A percentile compares a stretch with the other conserved stretches of the same genome.
These are phyloP conservation scores for Leptopilina syphax DNA, from an alignment of 2,888 invertebrate species.

Conservation along the genomic window DNA sequence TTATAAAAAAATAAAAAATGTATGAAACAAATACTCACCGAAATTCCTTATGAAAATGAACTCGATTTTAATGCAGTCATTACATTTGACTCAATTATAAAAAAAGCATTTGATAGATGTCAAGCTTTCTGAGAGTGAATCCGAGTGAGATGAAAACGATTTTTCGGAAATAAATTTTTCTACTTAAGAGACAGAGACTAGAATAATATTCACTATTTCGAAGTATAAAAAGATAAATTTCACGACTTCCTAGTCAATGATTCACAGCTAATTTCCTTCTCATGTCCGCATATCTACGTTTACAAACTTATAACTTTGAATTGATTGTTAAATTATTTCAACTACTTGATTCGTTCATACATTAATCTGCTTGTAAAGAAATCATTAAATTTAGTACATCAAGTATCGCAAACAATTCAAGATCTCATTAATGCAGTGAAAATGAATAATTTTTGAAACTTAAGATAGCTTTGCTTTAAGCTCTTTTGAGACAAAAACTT, in stretches of 20 bases:
- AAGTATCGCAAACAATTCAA: constrained; percentile 1
- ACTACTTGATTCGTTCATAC: background rate
- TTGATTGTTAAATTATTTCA: background rate
- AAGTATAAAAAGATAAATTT: background rate
- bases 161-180: background rate
- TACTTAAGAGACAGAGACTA: constrained; percentile 7
- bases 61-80: constrained; percentile 2
- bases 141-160: background rate
- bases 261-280: constrained; percentile 3
- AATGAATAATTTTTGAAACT: too few relatives aligned
- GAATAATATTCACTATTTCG: background rate
- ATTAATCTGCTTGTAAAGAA: constrained; percentile 13
- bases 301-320: background rate
- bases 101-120: background rate
- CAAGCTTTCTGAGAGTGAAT: background rate
- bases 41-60: constrained; percentile 5
- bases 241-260: background rate
- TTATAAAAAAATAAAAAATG: background rate
- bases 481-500: too few relatives aligned
- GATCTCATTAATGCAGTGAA: background rate
- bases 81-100: background rate
- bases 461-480: too few relatives aligned
- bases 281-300: background rate
- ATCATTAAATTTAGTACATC: background rate
- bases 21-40: constrained; percentile 4